Evolutionary conservation across 30 jellyfish, hydroid and myxozoan species (phyloP), one percentile per base, ranked within the genome.

Genomic region (Chrysaora quinquecirrha): DNA sequence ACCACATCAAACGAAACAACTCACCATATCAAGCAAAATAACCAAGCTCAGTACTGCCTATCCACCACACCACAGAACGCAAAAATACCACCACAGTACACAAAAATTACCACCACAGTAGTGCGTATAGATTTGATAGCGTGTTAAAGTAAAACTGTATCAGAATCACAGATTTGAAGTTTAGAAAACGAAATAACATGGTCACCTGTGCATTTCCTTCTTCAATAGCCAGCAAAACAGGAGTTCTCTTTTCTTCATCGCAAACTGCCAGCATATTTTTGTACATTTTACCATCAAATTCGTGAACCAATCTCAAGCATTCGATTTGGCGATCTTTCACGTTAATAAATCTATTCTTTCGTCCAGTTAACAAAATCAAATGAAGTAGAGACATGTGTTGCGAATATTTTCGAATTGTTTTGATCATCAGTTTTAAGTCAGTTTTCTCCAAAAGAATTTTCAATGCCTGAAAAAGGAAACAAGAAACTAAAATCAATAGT

Each of bases 301-400:
- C 35, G 30, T 80, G 60, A 1, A 80, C 47, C 14, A 66, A 32
- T 12, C 43, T 48, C 47, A 80, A 31, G 31, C 90, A 80, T 34
- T 80, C 83, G 7, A 65, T 11, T 28, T 80, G 90, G 23, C 76
- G 54, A 1, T 48, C 24, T 30, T 64, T 69, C 18, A 80, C 25
- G 56, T 80, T 83, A 21, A 10, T 78, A 14, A 63, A 22, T 19
- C 49, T 52, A 1, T 31, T 14, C 77, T n/a, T 1, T 6, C 10
- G 30, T 34, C 32, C 18, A 48, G 49, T 74, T 12, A 80, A 23
- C 67, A 80, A 2, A 1, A 80, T 34, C 77, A 80, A 66, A 67
- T 80, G 90, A 38, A 80, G 64, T 62, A 80, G 56, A 21, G 90
- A 38, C 90, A 80, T 80, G 62, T 83, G 77, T 30, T 33, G 54